These are phyloP conservation scores for Drosophila sp. DNA, from an alignment of 1,140 invertebrate genomes.

Conservation along the genomic window DNA sequence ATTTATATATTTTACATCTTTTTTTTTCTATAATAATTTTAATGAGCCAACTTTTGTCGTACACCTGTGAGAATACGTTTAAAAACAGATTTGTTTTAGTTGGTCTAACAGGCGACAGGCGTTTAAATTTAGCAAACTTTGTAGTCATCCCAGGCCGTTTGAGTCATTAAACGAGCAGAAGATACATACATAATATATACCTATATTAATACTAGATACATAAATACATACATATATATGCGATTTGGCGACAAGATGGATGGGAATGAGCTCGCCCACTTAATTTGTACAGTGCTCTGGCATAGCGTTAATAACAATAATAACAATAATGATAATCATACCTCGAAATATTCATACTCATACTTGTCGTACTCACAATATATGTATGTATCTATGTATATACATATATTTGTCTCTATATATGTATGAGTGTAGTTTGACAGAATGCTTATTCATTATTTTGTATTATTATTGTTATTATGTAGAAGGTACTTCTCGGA, in stretches of 20 bases:
- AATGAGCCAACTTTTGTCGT: conserved; percentile 74
- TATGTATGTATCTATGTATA: background rate
- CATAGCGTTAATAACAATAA: conserved; percentile 54
- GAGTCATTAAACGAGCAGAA: conserved; percentile 31
- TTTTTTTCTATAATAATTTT: conserved; percentile 70
- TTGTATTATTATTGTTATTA: too few relatives aligned
- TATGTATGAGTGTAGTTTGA: background rate
- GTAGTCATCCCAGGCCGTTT: conserved; percentile 34
- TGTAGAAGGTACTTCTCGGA: background rate
- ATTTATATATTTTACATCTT: conserved; percentile 9
- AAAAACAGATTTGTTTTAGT: conserved; percentile 76
- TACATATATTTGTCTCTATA: conserved; percentile 11
- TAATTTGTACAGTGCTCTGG: conserved; percentile 25
- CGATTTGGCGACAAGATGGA: conserved; percentile 37
- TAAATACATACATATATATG: too few relatives aligned
- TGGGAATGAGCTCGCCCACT: conserved; percentile 43
- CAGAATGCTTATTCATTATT: too few relatives aligned
- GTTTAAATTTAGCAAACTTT: conserved; percentile 66
- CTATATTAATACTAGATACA: too few relatives aligned
- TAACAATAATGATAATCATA: background rate
- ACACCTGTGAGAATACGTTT: conserved; percentile 78
- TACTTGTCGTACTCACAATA: background rate
- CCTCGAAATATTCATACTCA: conserved; percentile 22
- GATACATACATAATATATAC: background rate
- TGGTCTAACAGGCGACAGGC: conserved; percentile 49